phyloP scores from a whole-genome alignment of 2,888 invertebrate species.

The Sepioteuthis lessoniana region DNA sequence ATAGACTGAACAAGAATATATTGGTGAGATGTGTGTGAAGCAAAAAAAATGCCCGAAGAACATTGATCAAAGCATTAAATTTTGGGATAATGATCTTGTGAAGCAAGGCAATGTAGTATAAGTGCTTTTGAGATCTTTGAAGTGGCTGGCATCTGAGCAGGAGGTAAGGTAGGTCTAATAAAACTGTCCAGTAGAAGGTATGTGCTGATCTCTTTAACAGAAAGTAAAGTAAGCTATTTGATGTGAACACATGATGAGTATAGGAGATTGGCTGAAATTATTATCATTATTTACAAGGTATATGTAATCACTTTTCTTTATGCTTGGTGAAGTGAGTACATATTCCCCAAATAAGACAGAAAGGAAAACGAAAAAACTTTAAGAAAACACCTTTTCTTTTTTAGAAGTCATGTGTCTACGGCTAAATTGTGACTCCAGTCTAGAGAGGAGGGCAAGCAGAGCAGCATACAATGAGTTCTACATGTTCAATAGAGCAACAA shows the following conservation, averaged over 20 bases:
- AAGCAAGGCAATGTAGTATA: not conserved
- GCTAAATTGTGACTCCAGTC: too few species aligned
- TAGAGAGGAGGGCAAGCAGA: too few species aligned
- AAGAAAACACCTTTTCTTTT: too few species aligned
- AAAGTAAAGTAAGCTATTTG: not conserved
- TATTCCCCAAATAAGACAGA: not conserved
- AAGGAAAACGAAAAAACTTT: too few species aligned
- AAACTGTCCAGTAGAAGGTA: not conserved
- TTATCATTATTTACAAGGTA: not conserved
- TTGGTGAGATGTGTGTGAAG: too few species aligned
- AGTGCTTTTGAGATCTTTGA: not conserved
- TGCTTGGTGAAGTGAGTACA: not conserved
- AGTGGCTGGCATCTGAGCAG: not conserved
- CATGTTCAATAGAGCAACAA: too few species aligned
- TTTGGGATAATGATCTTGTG: not conserved
- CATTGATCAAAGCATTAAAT: not conserved
- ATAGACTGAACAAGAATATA: too few species aligned
- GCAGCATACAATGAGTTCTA: too few species aligned
- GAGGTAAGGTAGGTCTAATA: not conserved
- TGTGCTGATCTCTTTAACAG: not conserved
- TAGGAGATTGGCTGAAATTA: not conserved
- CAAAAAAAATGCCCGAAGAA: not conserved
- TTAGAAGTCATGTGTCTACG: too few species aligned
- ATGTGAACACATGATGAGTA: not conserved
- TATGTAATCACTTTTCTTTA: not conserved